Evolutionary conservation across 2,113 vertebrate genomes (phyloP).

Genomic region (Probosciger aterrimus): DNA sequence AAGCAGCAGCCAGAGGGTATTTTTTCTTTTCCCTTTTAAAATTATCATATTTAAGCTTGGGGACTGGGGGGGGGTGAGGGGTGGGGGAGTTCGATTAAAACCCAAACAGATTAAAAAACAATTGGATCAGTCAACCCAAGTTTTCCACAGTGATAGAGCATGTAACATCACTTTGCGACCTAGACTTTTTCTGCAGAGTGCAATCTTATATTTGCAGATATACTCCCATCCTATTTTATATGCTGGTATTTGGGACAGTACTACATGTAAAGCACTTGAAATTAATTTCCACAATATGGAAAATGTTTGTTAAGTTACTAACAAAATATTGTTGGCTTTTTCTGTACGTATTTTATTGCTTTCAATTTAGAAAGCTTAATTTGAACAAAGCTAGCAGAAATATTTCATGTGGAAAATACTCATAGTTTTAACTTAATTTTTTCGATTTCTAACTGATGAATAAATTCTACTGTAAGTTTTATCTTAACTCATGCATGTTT

Average conservation of each 20-base stretch:
- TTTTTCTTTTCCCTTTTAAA: background rate
- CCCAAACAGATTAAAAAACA: background rate
- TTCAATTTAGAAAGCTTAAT: background rate
- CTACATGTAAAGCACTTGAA: background rate
- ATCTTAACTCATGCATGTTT: background rate
- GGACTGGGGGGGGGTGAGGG: background rate
- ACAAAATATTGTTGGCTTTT: background rate
- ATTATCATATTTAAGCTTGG: background rate
- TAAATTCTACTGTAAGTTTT: background rate
- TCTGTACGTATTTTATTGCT: background rate
- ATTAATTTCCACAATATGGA: background rate
- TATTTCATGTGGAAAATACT: background rate
- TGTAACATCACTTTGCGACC: background rate
- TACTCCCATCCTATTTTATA: background rate
- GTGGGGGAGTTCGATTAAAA: background rate
- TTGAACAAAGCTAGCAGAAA: background rate
- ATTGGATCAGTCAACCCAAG: background rate
- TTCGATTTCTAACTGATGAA: background rate
- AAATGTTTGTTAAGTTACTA: background rate
- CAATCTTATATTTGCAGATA: background rate
- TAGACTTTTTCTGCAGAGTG: background rate
- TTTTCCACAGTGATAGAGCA: background rate
- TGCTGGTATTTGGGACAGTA: background rate
- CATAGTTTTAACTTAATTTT: background rate
- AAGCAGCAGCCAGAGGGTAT: background rate